These are phyloP conservation scores for Saccopteryx leptura DNA, from an alignment of 2,113 vertebrate genomes.

Conservation along the genomic window DNA sequence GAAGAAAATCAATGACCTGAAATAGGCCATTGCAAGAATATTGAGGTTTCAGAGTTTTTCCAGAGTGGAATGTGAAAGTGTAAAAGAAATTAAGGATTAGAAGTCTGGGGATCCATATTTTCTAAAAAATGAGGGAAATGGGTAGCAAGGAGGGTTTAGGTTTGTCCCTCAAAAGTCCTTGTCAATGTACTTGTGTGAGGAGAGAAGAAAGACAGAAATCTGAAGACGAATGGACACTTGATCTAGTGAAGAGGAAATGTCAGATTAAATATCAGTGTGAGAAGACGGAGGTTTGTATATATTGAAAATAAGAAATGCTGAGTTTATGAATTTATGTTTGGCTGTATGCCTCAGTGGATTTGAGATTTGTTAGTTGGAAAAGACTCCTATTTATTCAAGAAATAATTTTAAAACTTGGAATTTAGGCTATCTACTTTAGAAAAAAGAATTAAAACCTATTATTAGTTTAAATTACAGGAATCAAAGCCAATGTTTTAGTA, in stretches of 20 bases:
- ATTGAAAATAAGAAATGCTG: background rate
- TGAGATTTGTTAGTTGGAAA: background rate
- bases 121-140: background rate
- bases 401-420: background rate
- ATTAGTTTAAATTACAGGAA: background rate
- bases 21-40: background rate
- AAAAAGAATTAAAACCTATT: background rate
- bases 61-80: background rate
- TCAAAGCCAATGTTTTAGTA: background rate
- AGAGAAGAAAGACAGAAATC: background rate
- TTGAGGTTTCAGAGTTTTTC: background rate
- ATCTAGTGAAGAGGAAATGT: background rate
- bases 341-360: background rate
- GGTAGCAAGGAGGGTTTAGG: background rate
- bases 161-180: background rate
- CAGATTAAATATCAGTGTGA: background rate
- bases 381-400: background rate
- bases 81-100: background rate
- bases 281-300: background rate
- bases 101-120: background rate
- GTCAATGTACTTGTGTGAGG: background rate
- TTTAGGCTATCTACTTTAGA: background rate
- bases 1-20: background rate
- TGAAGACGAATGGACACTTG: background rate
- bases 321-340: background rate